Evolutionary conservation across 2,888 invertebrate species (phyloP).

Genomic region (Pyrgus malvae): DNA sequence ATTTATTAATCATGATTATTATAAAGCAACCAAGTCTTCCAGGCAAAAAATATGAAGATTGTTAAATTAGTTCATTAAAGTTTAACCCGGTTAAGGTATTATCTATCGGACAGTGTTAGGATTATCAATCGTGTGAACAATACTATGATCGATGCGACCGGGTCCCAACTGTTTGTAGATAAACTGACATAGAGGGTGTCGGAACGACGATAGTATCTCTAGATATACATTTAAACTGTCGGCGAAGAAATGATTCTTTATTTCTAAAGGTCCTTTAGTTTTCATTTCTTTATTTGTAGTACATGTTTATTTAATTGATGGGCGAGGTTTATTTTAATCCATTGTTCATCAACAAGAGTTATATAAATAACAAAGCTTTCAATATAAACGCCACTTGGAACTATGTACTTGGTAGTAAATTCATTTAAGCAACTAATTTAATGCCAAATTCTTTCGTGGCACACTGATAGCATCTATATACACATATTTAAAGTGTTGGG

Average conservation of each 20-base stretch:
- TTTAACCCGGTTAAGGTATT: conserved; percentile 36
- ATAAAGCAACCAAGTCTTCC: not conserved
- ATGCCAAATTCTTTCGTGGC: no score
- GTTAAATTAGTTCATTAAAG: conserved; percentile 37
- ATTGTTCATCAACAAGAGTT: no score
- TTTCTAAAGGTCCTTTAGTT: conserved; percentile 2
- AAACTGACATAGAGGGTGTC: conserved; percentile 29
- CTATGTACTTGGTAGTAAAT: no score
- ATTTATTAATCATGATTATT: no score
- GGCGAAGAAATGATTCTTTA: conserved; percentile 12
- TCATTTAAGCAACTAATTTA: no score
- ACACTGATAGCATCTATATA: conserved; percentile 14
- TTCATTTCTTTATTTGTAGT: not conserved
- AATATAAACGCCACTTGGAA: no score
- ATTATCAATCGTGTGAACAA: conserved; percentile 68
- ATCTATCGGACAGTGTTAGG: conserved; percentile 54
- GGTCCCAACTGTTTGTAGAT: conserved; percentile 35
- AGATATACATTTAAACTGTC: conserved; percentile 17
- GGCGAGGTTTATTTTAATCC: no score
- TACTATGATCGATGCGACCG: conserved; percentile 71
- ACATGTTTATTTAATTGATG: no score
- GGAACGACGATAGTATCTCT: conserved; percentile 19
- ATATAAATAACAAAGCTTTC: no score
- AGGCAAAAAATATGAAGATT: not conserved
- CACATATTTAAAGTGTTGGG: conserved; percentile 16